Evolutionary conservation across 2,113 vertebrate genomes (phyloP).

Genomic region (Equus quagga): DNA sequence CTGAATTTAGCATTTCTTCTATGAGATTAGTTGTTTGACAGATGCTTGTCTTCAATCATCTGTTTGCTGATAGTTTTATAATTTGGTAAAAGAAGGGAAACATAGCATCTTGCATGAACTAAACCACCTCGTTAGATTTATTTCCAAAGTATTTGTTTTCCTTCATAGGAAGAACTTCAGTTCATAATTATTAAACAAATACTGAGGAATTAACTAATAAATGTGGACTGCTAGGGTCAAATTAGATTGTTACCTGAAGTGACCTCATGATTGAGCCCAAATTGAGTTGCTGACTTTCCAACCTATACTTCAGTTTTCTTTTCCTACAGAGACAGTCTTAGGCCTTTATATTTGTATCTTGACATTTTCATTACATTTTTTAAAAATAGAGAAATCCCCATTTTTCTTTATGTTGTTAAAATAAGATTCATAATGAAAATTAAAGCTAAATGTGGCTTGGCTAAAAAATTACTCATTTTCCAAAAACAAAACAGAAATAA

Average conservation of each 20-base stretch:
- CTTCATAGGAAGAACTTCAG: neutral
- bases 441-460: neutral
- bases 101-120: neutral
- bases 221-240: neutral
- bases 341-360: neutral
- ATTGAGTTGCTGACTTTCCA: conserved; percentile 40
- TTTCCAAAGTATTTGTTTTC: conserved; percentile 35
- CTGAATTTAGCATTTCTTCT: conserved; percentile 29
- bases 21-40: conserved; percentile 14
- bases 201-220: conserved; percentile 42
- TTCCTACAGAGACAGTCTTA: neutral
- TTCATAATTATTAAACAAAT: conserved; percentile 20
- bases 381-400: neutral
- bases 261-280: conserved; percentile 42
- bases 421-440: conserved; percentile 56
- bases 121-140: neutral
- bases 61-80: conserved; percentile 31
- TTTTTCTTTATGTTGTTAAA: conserved; percentile 27
- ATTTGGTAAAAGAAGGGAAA: neutral
- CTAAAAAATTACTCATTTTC: conserved; percentile 39
- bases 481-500: neutral
- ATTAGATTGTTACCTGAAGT: conserved; percentile 45
- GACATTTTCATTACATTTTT: conserved; percentile 45
- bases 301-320: conserved; percentile 25
- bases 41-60: neutral